Evolutionary conservation across 2,113 vertebrate species (phyloP).

Genomic region (Myiopsitta monachus): DNA sequence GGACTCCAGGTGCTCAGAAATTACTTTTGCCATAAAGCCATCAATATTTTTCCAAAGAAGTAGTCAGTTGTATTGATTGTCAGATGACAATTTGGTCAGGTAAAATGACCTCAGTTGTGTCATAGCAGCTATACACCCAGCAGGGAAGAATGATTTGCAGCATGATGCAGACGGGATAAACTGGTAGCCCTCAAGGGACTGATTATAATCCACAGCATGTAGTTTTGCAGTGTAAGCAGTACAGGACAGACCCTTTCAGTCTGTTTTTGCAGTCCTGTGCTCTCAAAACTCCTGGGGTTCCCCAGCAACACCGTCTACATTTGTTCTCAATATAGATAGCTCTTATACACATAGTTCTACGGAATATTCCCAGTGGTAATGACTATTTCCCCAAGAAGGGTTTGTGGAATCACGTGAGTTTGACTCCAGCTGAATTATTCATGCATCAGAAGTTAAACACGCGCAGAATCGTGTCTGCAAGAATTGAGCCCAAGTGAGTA

Average conservation of each 20-base stretch:
- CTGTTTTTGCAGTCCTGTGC: not conserved
- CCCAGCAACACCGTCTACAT: constrained; percentile 4
- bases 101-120: not conserved
- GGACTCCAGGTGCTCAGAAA: not conserved
- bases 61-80: not conserved
- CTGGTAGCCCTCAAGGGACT: constrained; percentile 4
- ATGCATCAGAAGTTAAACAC: not conserved
- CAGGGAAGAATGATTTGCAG: not conserved
- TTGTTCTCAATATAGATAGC: not conserved
- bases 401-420: not conserved
- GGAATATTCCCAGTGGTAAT: constrained; percentile 18
- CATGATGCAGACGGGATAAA: not conserved
- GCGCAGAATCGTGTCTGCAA: not conserved
- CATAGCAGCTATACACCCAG: not conserved
- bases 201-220: constrained; percentile 9
- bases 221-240: not conserved
- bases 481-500: not conserved
- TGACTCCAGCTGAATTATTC: constrained; percentile 17
- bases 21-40: not conserved
- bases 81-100: not conserved
- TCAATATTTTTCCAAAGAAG: not conserved
- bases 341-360: not conserved
- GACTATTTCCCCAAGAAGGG: not conserved
- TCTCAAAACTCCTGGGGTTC: not conserved
- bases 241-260: constrained; percentile 30